Base-by-base conservation (phyloP, 2,113 vertebrate genomes). In the Ursus arctos region DNA sequence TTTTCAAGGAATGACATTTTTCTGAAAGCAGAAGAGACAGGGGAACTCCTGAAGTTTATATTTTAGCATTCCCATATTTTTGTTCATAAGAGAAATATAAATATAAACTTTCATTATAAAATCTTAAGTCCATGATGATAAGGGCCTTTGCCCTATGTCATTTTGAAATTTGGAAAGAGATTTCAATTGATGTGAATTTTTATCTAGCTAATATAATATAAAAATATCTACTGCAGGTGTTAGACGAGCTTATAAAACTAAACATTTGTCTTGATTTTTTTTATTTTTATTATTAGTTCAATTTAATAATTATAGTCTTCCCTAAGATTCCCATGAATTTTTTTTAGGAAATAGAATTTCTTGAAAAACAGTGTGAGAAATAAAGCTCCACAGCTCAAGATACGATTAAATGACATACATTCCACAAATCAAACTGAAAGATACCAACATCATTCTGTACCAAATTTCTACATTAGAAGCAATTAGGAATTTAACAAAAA, bases 401-500 rank as follows among this genome's bases (percentile, higher is more conserved):
- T 9, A 63, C 26, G 51, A 92, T 53, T 82, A 77, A 92, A 89
- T 63, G 26, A 43, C 24, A 53, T 43, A 51, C 28, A 49, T 49
- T 76, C 10, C 31, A 80, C 61, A 97, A 40, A 65, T 43, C 53
- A 18, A 26, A 97, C 18, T 47, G 81, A 90, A 86, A 18, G 1
- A 71, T 79, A 49, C 5, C 26, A 86, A 90, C 31, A 87, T 47
- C n/a, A 33, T 40, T 82, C 15, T 86, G 8, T 57, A 49, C 19
- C 85, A 55, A 79, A 31, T 88, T 74, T 67, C 33, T 92, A 61
- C 26, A 12, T 53, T 81, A 59, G 53, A 92, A 57, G 40, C 65
- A 40, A 81, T 94, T 49, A 84, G 49, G 14, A 82, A 80, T 97
- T 47, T 53, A 84, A 49, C 36, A 36, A 81, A 84, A 90, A 53